Conservation (phyloP, 2,888 invertebrate genomes). For the Deilephila elpenor region DNA sequence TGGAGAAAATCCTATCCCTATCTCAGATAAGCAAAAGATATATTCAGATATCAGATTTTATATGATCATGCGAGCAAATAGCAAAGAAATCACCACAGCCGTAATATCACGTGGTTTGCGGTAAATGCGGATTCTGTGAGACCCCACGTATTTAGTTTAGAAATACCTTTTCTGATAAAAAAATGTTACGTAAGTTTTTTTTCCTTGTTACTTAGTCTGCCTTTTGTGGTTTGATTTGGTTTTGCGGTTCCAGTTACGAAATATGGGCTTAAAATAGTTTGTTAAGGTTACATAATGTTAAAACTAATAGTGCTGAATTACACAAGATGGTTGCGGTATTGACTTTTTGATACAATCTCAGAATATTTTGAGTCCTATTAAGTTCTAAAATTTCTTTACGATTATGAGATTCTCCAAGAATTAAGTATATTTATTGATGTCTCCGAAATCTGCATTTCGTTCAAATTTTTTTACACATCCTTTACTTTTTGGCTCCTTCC, state of each 20-base stretch:
- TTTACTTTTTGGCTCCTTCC: too few relatives aligned
- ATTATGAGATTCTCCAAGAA: too few relatives aligned
- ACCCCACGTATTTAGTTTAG: constrained; percentile 2
- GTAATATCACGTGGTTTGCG: constrained; percentile 13
- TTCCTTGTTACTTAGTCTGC: background rate
- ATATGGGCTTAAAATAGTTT: background rate
- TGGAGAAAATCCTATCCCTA: background rate
- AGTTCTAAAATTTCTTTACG: too few relatives aligned
- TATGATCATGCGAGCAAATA: background rate
- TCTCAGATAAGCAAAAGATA: constrained; percentile 8
- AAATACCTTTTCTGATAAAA: background rate
- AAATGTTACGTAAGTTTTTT: background rate
- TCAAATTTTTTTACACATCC: too few relatives aligned
- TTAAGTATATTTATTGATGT: too few relatives aligned
- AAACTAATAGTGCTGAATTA: too few relatives aligned
- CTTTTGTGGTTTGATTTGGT: background rate
- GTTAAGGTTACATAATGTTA: background rate
- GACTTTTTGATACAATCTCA: too few relatives aligned
- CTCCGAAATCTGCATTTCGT: too few relatives aligned
- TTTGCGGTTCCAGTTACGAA: background rate
- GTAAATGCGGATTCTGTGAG: background rate
- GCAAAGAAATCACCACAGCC: background rate
- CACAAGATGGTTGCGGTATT: too few relatives aligned
- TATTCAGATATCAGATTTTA: constrained; percentile 6
- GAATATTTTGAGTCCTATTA: too few relatives aligned